These are phyloP conservation scores for Epizoanthus rinbou DNA, from an alignment of 92 coral and sea anemone species.

Conservation along the genomic window DNA sequence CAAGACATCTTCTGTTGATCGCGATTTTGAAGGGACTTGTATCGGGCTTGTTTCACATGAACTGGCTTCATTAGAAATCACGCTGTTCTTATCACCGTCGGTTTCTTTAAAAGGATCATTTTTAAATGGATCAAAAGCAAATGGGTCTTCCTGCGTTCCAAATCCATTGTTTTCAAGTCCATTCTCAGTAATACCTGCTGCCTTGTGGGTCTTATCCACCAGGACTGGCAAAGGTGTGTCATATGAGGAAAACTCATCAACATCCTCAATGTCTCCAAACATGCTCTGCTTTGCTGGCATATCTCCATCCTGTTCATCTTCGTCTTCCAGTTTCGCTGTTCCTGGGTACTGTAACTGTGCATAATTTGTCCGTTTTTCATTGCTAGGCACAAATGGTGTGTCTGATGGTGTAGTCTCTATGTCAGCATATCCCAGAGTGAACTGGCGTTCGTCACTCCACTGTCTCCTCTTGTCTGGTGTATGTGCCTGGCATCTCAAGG, in stretches of 20 bases:
- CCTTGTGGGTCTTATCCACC: slow-evolving; percentile 42
- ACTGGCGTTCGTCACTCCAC: slow-evolving; percentile 46
- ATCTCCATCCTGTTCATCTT: slow-evolving; percentile 23
- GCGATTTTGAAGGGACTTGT: slow-evolving; percentile 26
- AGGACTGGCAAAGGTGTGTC: slow-evolving; percentile 81
- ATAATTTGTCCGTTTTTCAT: slow-evolving; percentile 66
- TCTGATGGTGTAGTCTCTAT: slow-evolving; percentile 47
- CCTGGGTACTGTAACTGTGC: slow-evolving; percentile 83
- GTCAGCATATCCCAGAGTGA: slow-evolving; percentile 61
- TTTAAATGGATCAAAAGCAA: slow-evolving; percentile 85
- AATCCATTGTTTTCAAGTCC: slow-evolving; percentile 52
- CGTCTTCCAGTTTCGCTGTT: slow-evolving; percentile 41
- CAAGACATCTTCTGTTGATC: slow-evolving; percentile 27
- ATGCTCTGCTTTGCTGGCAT: slow-evolving; percentile 9
- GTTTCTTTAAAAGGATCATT: slow-evolving; percentile 50
- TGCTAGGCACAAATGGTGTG: slow-evolving; percentile 18
- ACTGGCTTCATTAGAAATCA: not conserved
- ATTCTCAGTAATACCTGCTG: slow-evolving; percentile 52
- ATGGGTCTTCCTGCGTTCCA: slow-evolving; percentile 72
- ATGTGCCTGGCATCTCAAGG: slow-evolving; percentile 25
- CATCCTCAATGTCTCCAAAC: slow-evolving; percentile 52
- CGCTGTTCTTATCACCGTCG: not conserved
- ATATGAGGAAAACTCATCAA: slow-evolving; percentile 57
- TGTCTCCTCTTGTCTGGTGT: slow-evolving; percentile 43
- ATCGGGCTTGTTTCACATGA: not conserved